Conservation (phyloP, 1,140 invertebrate species). For the Xylocopa sonorina region DNA sequence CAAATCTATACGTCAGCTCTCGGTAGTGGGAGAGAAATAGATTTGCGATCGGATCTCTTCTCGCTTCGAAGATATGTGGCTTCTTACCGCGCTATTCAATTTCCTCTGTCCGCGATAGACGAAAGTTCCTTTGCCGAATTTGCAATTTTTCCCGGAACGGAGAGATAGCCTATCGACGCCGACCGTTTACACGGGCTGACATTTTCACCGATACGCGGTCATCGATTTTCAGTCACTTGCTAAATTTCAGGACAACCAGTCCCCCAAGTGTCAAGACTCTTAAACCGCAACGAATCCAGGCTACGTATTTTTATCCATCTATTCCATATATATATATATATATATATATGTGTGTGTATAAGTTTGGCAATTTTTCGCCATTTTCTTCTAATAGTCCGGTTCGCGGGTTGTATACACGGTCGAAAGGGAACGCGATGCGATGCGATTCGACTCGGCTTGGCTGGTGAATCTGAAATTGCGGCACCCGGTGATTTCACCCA, state of each 20-base stretch:
- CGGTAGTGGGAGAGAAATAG: too few relatives aligned
- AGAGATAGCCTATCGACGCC: slow-evolving; percentile 34
- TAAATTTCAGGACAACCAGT: slow-evolving; percentile 46
- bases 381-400: too few relatives aligned
- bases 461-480: slow-evolving; percentile 54
- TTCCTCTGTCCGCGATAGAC: not conserved
- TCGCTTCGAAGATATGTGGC: too few relatives aligned
- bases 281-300: slow-evolving; percentile 45
- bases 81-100: slow-evolving; percentile 20
- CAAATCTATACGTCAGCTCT: too few relatives aligned
- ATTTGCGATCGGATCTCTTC: too few relatives aligned
- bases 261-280: slow-evolving; percentile 51
- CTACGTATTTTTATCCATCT: slow-evolving; percentile 2
- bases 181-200: slow-evolving; percentile 42
- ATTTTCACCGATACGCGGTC: slow-evolving; percentile 36
- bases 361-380: not conserved
- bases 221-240: slow-evolving; percentile 50
- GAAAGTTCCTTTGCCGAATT: slow-evolving; percentile 26
- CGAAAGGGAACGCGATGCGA: too few relatives aligned
- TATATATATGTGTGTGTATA: too few relatives aligned
- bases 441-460: not conserved
- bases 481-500: slow-evolving; percentile 49
- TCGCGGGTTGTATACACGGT: too few relatives aligned
- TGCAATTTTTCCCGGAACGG: slow-evolving; percentile 28
- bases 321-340: too few relatives aligned